Percentiles rank a stretch among this genome's conserved stretches.
Conservation (phyloP, 2,797 vertebrate species). For the Galago senegalensis region DNA sequence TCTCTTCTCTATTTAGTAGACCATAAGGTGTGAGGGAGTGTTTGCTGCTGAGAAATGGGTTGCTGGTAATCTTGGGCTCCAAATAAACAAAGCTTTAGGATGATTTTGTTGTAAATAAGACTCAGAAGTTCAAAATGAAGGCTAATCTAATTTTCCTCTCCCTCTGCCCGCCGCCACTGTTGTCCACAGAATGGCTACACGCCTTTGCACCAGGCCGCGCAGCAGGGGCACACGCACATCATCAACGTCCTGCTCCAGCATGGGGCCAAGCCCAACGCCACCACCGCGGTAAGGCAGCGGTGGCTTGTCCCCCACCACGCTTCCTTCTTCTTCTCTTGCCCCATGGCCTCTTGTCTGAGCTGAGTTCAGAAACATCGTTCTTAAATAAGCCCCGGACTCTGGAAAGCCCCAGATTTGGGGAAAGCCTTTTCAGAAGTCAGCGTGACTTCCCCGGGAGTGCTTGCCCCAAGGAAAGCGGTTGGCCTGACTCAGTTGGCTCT, state of each 20-base stretch:
- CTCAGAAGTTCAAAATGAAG: background rate
- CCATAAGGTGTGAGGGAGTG: conserved; percentile 73
- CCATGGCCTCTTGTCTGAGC: background rate
- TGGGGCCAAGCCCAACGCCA: conserved; percentile 96
- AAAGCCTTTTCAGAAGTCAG: conserved; percentile 15
- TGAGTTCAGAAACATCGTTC: background rate
- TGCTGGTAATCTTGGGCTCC: conserved; percentile 23
- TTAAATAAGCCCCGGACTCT: background rate
- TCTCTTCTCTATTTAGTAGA: conserved; percentile 11
- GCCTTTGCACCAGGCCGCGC: conserved; percentile 98
- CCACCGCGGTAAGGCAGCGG: conserved; percentile 93
- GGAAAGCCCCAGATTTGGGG: conserved; percentile 43
- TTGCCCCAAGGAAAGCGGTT: background rate
- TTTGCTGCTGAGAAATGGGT: conserved; percentile 58
- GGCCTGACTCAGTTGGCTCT: background rate
- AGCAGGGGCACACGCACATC: conserved; percentile 99
- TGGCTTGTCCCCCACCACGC: background rate
- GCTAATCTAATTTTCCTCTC: conserved; percentile 70
- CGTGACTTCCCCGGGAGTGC: conserved; percentile 51
- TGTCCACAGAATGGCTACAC: conserved; percentile 96
- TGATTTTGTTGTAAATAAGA: conserved; percentile 7
- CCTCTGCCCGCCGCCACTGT: fast-evolving
- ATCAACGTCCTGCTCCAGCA: conserved; percentile 96
- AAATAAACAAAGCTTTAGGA: conserved; percentile 25
- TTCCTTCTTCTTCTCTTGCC: background rate